phyloP scores from a whole-genome alignment of 2,888 invertebrate species.

The Pristionchus mayeri region DNA sequence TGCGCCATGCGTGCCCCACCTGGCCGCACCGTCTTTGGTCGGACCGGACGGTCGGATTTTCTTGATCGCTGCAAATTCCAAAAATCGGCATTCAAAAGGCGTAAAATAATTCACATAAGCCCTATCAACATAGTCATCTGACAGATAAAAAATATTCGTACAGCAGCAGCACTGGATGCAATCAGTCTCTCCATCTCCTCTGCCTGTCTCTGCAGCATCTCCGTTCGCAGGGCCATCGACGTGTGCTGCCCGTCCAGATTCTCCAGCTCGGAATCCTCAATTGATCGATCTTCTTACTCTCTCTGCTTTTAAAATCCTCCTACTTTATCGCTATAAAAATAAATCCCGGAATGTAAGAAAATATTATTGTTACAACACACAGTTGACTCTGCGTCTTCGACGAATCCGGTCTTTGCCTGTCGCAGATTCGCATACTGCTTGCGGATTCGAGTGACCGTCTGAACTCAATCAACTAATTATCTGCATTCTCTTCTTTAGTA shows the following conservation, averaged over 20 bases:
- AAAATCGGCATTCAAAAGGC: too few species aligned
- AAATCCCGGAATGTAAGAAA: too few species aligned
- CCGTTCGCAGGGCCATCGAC: neutral
- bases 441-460: conserved; percentile 39
- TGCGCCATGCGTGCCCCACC: neutral
- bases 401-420: conserved; percentile 38
- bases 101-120: too few species aligned
- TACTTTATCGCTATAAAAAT: too few species aligned
- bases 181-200: conserved; percentile 5
- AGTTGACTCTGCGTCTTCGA: conserved; percentile 8
- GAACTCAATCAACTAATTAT: neutral
- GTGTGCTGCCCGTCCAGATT: conserved; percentile 36
- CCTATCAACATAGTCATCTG: too few species aligned
- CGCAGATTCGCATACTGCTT: conserved; percentile 46
- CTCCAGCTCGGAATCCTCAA: conserved; percentile 44
- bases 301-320: neutral
- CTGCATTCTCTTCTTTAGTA: too few species aligned
- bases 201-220: conserved; percentile 20
- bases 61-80: neutral
- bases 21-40: conserved; percentile 35
- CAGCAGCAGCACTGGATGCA: neutral
- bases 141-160: neutral
- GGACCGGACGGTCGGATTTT: neutral
- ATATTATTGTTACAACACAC: too few species aligned
- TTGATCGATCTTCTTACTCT: neutral